phyloP scores from a whole-genome alignment of 2,113 vertebrate species.

The Epinephelus fuscoguttatus region DNA sequence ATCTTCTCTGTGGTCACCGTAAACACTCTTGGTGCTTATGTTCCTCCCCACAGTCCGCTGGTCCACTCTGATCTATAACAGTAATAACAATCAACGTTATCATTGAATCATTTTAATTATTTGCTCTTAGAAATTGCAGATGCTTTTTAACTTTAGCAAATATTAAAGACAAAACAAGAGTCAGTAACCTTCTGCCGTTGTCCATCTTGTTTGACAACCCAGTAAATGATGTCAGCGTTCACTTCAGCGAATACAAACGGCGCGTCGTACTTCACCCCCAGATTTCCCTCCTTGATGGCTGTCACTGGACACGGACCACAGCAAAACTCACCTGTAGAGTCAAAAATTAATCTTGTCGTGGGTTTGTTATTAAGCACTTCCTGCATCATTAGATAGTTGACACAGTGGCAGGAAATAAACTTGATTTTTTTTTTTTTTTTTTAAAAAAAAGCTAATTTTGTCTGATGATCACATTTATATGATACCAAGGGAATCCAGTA shows the following conservation, averaged over 20 bases:
- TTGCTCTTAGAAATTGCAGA: neutral
- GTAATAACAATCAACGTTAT: neutral
- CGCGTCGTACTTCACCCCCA: slow-evolving; percentile 84
- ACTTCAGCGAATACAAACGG: slow-evolving; percentile 86
- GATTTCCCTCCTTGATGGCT: slow-evolving; percentile 83
- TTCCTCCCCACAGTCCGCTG: slow-evolving; percentile 75
- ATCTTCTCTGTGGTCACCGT: slow-evolving; percentile 80
- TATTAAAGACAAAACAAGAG: neutral
- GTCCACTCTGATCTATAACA: slow-evolving; percentile 54
- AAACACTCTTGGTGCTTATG: slow-evolving; percentile 87
- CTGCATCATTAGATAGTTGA: neutral
- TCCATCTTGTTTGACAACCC: slow-evolving; percentile 75
- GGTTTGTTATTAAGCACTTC: neutral
- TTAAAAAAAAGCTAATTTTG: too few species aligned
- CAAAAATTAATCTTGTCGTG: neutral
- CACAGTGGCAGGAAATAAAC: rapidly evolving
- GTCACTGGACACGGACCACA: slow-evolving; percentile 86
- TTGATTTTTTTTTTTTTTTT: too few species aligned
- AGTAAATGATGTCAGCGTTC: slow-evolving; percentile 84
- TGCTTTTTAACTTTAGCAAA: neutral
- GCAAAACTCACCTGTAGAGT: slow-evolving; percentile 79
- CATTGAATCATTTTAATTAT: too few species aligned
- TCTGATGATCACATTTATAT: neutral
- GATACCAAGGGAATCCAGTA: neutral
- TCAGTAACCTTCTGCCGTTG: slow-evolving; percentile 47